Base-by-base conservation (phyloP, 2,797 vertebrate species). In the Sebastes miniatus region DNA sequence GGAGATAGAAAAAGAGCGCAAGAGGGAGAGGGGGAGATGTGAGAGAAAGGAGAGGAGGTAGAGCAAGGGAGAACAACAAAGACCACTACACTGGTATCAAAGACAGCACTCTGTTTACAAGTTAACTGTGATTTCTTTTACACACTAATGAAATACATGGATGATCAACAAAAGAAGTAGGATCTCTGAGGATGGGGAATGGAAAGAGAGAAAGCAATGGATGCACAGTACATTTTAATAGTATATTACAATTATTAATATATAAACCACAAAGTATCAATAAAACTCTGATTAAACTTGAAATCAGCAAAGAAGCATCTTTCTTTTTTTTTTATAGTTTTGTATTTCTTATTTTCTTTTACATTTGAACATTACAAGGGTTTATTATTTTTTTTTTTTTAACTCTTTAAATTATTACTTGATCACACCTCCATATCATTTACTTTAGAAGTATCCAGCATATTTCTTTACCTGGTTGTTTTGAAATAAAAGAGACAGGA, bases 51-150 rank as follows among this genome's bases (percentile, higher is more conserved):
- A 93, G 91, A 93, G 93, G 91, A 93, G 93, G 93, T 89, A 93
- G 95, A 96, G 93, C 79, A 83, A 91, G 91, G 91, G 91, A 93
- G 92, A 89, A 93, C 89, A 92, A 93, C 92, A 92, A 91, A 94
- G 94, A 95, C 94, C 86, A 97, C 97, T 97, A 98, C 92, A 96
- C 96, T 96, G 97, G 95, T 95, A 96, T 97, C 96, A 97, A 96
- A 97, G 96, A 98, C 97, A 97, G 97, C 96, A 98, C 97, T 95
- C 96, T 89, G 94, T 94, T 94, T 96, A 98, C 96, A 96, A 96
- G 96, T 96, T 92, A 90, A 93, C 91, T 94, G 96, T 96, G 95
- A 95, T 95, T 93, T 93, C 91, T 96, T 54, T 96, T 96, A 96
- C 97, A 98, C 97, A 97, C 96, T 97, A 97, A 96, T 96, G 96